Base-by-base conservation (phyloP, 2,888 invertebrate species). In the Caenorhabditis wallacei region DNA sequence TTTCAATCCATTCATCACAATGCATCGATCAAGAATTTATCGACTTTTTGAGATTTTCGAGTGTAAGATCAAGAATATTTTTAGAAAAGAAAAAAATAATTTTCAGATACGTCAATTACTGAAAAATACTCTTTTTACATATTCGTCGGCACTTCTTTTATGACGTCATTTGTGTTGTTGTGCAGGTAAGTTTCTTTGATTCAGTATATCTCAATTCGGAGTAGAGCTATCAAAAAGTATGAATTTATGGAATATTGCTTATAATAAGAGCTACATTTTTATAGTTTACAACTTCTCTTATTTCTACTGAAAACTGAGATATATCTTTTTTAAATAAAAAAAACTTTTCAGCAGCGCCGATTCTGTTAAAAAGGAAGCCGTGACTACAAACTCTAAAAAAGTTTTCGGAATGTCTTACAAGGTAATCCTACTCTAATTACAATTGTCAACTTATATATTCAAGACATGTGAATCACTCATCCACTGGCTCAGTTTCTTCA, bases 401-500 rank as follows among this genome's bases (percentile, higher is more conserved):
- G 46, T 61, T 16, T 37, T 61, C 1, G 61, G 61, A 43, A n/a
- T 61, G n/a, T 61, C 61, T n/a, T 61, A 24, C 11, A 13, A 59
- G 22, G 59, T 59, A 22, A 40, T 22, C 4, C 13, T 35, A 8
- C 35, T 40, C 35, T 35, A 18, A n/a, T 37, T 37, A n/a, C 20
- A 35, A 30, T 16, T 2, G 8, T 5, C 8, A n/a, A n/a, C 1
- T 18, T 0, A 37, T 0, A 18, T 37, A 35, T 59, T 40, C 24
- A 16, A 43, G 43, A 61, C n/a, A 2, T 61, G 24, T 24, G 61
- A 61, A 46, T n/a, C 10, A 8, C 2, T 61, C 5, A 61, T 61
- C n/a, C 46, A 46, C 20, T 61, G 43, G 61, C 22, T 43, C 43
- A 61, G 46, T n/a, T 61, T 61, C 43, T n/a, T 61, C 24, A 46